Conservation (phyloP, 2,797 vertebrate species). For the Acipenser ruthenus region DNA sequence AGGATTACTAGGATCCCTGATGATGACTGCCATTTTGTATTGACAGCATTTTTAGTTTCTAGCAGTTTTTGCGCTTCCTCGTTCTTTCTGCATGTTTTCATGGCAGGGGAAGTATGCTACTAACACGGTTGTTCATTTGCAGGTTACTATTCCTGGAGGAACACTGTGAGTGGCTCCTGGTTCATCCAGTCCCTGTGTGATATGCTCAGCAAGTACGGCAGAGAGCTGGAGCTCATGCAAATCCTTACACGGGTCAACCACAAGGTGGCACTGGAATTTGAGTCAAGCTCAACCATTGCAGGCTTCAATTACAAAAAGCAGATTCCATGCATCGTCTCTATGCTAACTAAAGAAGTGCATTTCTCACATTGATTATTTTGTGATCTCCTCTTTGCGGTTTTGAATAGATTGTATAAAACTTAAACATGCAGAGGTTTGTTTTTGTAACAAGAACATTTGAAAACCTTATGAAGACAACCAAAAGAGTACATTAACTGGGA, state of each 20-base stretch:
- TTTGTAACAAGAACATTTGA: too few species aligned
- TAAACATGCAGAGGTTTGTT: too few species aligned
- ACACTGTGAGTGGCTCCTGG: conserved; percentile 83
- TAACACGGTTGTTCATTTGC: not conserved
- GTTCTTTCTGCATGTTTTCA: too few species aligned
- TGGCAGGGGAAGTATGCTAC: too few species aligned
- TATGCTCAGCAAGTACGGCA: conserved; percentile 61
- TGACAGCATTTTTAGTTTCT: too few species aligned
- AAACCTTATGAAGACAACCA: too few species aligned
- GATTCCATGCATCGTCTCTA: conserved; percentile 88
- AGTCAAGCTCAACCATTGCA: conserved; percentile 62
- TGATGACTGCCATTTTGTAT: too few species aligned
- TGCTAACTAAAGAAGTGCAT: conserved; percentile 93
- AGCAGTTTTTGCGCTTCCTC: too few species aligned
- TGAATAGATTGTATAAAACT: too few species aligned
- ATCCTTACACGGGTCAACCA: conserved; percentile 88
- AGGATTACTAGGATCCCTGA: too few species aligned
- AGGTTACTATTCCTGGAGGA: conserved; percentile 98
- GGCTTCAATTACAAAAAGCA: conserved; percentile 83
- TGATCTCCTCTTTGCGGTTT: too few species aligned
- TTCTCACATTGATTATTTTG: conserved; percentile 54
- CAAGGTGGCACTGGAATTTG: conserved; percentile 82
- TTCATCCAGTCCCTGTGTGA: conserved; percentile 87
- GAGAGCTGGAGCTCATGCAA: conserved; percentile 74
- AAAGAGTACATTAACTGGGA: too few species aligned